Evolutionary conservation across 2,888 invertebrate species (phyloP), one percentile per base, ranked within the genome.

Genomic region (Ochropacha duplaris): DNA sequence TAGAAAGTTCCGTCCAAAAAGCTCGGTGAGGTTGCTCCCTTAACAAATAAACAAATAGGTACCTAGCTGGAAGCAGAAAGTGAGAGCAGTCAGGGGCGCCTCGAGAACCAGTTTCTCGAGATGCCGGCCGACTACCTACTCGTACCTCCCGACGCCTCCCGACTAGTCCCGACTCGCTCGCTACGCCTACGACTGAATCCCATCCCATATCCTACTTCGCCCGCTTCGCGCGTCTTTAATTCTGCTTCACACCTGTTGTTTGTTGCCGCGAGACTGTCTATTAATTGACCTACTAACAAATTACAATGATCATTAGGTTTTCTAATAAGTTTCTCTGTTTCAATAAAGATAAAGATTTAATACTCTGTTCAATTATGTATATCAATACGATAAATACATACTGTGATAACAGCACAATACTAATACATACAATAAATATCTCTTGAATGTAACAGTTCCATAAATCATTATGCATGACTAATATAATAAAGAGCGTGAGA

Each of bases 1-100:
- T 91, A 92, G 92, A 92, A 92, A 92, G 92, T 91, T 84, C 74
- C 81, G 78, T 86, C 87, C 85, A 81, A 88, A 88, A 89, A 79
- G 83, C 81, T 69, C 75, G 70, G 71, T 72, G 69, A 74, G 79
- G 74, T 70, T 71, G 84, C 81, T 90, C 90, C 91, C 89, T 86
- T 86, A 86, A 87, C 87, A 88, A 92, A 91, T 90, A 88, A 90
- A 90, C 88, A 88, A 87, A 86, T 81, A 72, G 39, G 16, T 39
- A 39, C 66, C 74, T 39, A 39, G 66, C 74, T 77, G 84, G 85
- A 83, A 76, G 82, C 85, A 83, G 89, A 92, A 92, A 90, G 92
- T 91, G 91, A 91, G 90, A 88, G 90, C 86, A 77, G 79, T 74
- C 80, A 78, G 83, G 81, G 81, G 77, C 78, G 78, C 71, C 69